Conservation (phyloP, 1,140 invertebrate genomes). For the Ctenoplectra terminalis region DNA sequence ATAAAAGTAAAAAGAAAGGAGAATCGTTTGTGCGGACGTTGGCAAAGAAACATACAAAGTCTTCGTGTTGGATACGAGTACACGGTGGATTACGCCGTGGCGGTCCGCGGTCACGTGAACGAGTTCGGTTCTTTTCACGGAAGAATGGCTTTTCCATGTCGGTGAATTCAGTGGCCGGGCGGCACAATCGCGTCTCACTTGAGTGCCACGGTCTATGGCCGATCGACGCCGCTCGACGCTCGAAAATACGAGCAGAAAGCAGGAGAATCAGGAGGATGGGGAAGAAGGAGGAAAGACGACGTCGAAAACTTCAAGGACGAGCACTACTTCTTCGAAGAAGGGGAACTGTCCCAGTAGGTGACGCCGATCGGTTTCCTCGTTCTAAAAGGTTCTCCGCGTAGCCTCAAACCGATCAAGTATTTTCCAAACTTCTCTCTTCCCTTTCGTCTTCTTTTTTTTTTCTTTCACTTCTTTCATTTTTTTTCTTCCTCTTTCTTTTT, state of each 20-base stretch:
- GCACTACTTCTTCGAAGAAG: background rate
- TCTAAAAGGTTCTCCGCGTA: conserved; percentile 52
- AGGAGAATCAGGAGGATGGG: background rate
- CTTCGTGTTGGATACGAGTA: conserved; percentile 19
- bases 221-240: conserved; percentile 18
- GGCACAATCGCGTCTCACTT: conserved; percentile 54
- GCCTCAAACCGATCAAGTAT: conserved; percentile 43
- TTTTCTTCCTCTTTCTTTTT: background rate
- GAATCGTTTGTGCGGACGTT: conserved; percentile 35
- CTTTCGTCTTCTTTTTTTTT: background rate
- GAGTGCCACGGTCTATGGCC: conserved; percentile 18
- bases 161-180: conserved; percentile 66
- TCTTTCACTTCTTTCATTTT: conserved; percentile 8
- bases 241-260: conserved; percentile 39
- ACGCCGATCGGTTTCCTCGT: conserved; percentile 34
- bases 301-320: conserved; percentile 44
- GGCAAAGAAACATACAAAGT: conserved; percentile 7
- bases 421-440: conserved; percentile 38
- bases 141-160: conserved; percentile 81
- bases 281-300: background rate
- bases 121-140: conserved; percentile 67
- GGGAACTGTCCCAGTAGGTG: conserved; percentile 22
- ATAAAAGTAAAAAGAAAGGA: no score
- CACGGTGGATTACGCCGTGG: conserved; percentile 29
- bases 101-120: conserved; percentile 39